Conservation (phyloP, 1,140 invertebrate genomes). For the Batillaria attramentaria region DNA sequence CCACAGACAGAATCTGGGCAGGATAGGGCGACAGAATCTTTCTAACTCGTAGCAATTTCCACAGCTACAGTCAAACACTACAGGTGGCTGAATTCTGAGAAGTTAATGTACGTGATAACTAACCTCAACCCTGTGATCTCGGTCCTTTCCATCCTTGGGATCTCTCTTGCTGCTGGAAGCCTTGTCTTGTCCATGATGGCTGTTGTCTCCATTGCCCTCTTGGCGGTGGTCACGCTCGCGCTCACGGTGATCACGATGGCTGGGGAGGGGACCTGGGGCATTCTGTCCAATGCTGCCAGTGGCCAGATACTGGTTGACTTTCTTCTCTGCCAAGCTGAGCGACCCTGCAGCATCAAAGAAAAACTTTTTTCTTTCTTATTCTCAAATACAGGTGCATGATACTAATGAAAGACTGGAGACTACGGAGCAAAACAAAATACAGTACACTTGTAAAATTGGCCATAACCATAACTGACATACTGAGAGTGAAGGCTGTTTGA, state of each 20-base stretch:
- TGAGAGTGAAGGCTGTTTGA: too few species aligned
- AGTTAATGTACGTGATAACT: too few species aligned
- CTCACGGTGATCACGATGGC: conserved; percentile 13
- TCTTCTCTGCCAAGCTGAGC: conserved; percentile 50
- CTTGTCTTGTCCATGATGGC: conserved; percentile 35
- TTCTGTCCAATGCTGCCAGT: conserved; percentile 38
- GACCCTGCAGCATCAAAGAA: conserved; percentile 41
- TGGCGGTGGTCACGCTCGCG: conserved; percentile 38
- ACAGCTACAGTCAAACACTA: not conserved
- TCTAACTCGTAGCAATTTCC: too few species aligned
- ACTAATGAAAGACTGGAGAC: not conserved
- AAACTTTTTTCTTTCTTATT: conserved; percentile 13
- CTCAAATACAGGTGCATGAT: too few species aligned
- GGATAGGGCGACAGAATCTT: too few species aligned
- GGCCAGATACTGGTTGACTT: conserved; percentile 50
- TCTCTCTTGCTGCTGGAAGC: conserved; percentile 10
- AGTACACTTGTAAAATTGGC: too few species aligned
- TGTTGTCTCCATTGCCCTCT: conserved; percentile 35
- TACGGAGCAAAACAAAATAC: conserved; percentile 1
- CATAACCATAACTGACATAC: too few species aligned
- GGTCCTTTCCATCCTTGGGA: conserved; percentile 27
- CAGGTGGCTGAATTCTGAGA: not conserved
- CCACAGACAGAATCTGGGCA: too few species aligned
- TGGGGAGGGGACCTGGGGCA: not conserved
- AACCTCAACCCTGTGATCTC: conserved; percentile 25